Percentiles rank a stretch among this genome's conserved stretches.
Conservation (phyloP, 2,797 vertebrate species). For the Poliocrania exsul region DNA sequence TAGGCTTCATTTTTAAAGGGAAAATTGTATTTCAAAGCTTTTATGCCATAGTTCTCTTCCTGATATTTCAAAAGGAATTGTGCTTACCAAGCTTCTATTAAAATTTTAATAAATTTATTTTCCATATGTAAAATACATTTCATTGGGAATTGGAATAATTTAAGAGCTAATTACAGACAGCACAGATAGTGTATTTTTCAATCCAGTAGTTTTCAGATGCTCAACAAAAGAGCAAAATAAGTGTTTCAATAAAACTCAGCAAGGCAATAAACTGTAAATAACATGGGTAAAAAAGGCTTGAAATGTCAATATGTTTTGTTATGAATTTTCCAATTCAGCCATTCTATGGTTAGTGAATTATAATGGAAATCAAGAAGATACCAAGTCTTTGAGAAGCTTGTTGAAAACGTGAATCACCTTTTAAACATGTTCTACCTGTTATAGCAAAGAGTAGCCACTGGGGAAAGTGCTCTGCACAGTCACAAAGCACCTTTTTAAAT, state of each 20-base stretch:
- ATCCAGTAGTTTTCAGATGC: constrained; percentile 65
- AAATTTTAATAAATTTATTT: constrained; percentile 60
- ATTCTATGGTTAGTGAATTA: constrained; percentile 51
- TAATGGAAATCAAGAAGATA: not conserved
- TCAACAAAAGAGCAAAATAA: constrained; percentile 70
- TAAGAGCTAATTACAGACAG: constrained; percentile 66
- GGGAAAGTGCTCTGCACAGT: not conserved
- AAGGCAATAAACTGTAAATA: constrained; percentile 71
- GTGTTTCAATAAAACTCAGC: constrained; percentile 67
- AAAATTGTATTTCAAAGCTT: constrained; percentile 12
- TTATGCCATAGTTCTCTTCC: not conserved
- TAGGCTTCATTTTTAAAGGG: not conserved
- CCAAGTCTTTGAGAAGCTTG: not conserved
- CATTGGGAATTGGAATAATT: constrained; percentile 45
- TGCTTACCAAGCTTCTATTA: constrained; percentile 45
- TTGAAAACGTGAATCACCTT: constrained; percentile 4
- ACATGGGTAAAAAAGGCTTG: constrained; percentile 43
- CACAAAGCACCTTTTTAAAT: not conserved
- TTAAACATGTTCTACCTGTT: not conserved
- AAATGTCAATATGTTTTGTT: constrained; percentile 74
- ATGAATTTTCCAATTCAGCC: constrained; percentile 50
- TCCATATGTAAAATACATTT: constrained; percentile 26
- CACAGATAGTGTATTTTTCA: constrained; percentile 67
- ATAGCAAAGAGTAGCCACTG: not conserved
- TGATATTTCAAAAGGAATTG: not conserved